phyloP scores from a whole-genome alignment of 2,888 invertebrate genomes.

The Cosmia pyralina region DNA sequence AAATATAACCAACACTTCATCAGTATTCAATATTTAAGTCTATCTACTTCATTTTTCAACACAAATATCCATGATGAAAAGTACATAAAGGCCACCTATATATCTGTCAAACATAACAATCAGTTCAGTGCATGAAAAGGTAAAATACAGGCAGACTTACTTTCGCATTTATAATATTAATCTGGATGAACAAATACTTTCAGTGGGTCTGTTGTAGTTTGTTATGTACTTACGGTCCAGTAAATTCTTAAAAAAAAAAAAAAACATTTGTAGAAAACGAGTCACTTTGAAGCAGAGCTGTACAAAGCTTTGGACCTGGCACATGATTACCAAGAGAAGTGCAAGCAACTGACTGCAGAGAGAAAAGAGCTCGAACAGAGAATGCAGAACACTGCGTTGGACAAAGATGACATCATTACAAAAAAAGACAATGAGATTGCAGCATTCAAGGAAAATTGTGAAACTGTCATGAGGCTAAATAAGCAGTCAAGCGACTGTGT shows the following conservation, averaged over 20 bases:
- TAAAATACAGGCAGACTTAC: neutral
- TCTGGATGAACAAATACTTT: neutral
- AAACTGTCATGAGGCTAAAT: constrained; percentile 88
- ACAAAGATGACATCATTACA: constrained; percentile 73
- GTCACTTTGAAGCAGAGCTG: constrained; percentile 92
- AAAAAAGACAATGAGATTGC: constrained; percentile 83
- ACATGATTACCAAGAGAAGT: constrained; percentile 92
- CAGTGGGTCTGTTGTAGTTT: no score
- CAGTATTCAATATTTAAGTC: no score
- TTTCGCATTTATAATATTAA: neutral
- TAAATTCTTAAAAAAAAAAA: neutral
- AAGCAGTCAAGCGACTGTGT: constrained; percentile 91
- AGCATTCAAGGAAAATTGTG: constrained; percentile 86
- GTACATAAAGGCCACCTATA: neutral
- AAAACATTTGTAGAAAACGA: constrained; percentile 83
- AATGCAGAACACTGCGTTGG: constrained; percentile 76
- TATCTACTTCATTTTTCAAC: no score
- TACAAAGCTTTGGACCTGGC: constrained; percentile 93
- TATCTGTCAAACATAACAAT: neutral
- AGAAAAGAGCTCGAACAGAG: constrained; percentile 81
- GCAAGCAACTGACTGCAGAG: constrained; percentile 88
- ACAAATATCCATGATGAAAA: no score
- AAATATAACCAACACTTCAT: no score
- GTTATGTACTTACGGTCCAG: neutral
- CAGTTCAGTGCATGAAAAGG: neutral